Evolutionary conservation across 2,113 vertebrate genomes (phyloP).

Genomic region (Cyphomyrus discorhynchus): DNA sequence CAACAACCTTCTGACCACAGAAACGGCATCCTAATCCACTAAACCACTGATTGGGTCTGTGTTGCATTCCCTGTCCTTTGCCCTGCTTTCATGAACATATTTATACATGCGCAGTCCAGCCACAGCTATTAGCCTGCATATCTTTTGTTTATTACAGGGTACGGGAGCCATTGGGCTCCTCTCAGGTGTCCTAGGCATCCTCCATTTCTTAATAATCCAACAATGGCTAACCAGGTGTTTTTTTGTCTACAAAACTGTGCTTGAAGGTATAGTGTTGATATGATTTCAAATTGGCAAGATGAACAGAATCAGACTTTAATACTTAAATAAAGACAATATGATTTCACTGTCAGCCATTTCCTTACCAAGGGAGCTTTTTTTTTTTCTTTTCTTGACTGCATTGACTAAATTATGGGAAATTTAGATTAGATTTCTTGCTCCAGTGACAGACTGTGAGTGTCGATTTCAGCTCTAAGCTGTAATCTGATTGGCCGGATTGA

Average conservation of each 20-base stretch:
- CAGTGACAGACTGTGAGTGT: slow-evolving; percentile 29
- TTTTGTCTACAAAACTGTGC: neutral
- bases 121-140: slow-evolving; percentile 41
- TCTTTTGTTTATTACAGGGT: slow-evolving; percentile 14
- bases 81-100: slow-evolving; percentile 50
- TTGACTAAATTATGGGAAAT: neutral
- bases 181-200: slow-evolving; percentile 28
- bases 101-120: slow-evolving; percentile 53
- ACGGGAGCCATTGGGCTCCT: slow-evolving; percentile 34
- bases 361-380: neutral
- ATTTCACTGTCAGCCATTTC: neutral
- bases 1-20: neutral
- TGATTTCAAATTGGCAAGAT: neutral
- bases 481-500: slow-evolving; percentile 65
- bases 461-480: slow-evolving; percentile 51
- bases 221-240: neutral
- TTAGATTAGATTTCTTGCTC: slow-evolving; percentile 18
- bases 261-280: neutral
- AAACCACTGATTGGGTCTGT: neutral
- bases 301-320: neutral
- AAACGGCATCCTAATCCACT: neutral
- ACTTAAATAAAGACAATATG: neutral
- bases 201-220: neutral
- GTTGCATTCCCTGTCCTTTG: neutral
- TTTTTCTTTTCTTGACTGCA: neutral